Percentiles rank a stretch among this genome's conserved stretches.
Conservation (phyloP, 1,140 invertebrate species). For the Muscidifurax raptorellus region DNA sequence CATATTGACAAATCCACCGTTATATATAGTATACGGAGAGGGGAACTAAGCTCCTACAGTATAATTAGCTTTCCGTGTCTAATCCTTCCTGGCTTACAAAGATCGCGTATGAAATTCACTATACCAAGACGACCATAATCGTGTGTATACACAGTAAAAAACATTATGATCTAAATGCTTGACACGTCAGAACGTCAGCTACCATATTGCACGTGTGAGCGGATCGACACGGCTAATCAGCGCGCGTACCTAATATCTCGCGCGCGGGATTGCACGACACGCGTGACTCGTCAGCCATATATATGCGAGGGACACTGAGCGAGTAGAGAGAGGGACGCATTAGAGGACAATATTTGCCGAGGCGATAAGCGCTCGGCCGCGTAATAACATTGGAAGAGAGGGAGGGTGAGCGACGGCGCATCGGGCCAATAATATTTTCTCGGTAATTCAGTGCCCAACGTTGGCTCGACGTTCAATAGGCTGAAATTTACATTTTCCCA, state of each 20-base stretch:
- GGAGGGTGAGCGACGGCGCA: neutral
- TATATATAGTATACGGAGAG: too few relatives aligned
- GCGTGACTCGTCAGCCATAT: neutral
- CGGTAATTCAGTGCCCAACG: constrained; percentile 29
- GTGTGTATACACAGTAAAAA: too few relatives aligned
- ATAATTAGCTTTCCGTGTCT: too few relatives aligned
- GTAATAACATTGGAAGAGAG: constrained; percentile 17
- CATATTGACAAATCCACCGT: neutral
- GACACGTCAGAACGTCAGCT: too few relatives aligned
- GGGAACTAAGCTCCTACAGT: too few relatives aligned
- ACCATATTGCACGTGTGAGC: too few relatives aligned
- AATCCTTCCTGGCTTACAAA: too few relatives aligned
- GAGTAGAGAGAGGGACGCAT: neutral
- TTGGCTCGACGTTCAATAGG: neutral
- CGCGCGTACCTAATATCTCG: neutral
- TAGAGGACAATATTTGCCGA: constrained; percentile 8
- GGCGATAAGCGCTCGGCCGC: constrained; percentile 5
- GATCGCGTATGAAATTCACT: too few relatives aligned
- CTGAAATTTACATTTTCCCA: neutral
- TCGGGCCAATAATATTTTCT: constrained; percentile 20
- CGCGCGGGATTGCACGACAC: neutral
- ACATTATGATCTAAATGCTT: too few relatives aligned
- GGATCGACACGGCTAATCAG: neutral
- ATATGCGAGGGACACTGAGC: neutral
- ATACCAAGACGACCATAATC: too few relatives aligned